Evolutionary conservation across 1,140 invertebrate genomes (phyloP).

Genomic region (Hycleus cichorii): DNA sequence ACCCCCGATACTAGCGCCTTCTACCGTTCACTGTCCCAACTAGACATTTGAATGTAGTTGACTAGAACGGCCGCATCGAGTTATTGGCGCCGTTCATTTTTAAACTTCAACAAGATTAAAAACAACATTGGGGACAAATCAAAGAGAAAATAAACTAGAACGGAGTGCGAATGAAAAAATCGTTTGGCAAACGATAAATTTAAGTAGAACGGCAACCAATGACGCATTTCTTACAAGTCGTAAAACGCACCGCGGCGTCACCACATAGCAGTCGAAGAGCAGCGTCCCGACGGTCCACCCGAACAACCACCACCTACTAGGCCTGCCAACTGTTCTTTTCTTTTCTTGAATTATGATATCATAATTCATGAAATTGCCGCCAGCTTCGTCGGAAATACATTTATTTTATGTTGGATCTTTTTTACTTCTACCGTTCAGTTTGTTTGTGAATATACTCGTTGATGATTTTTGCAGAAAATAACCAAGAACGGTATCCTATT

Average conservation of each 20-base stretch:
- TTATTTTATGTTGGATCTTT: slow-evolving; percentile 22
- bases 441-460: too few relatives aligned
- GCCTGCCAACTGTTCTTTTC: slow-evolving; percentile 30
- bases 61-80: not conserved
- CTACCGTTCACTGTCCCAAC: not conserved
- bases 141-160: too few relatives aligned
- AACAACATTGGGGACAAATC: too few relatives aligned
- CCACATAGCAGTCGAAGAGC: not conserved
- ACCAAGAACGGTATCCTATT: slow-evolving; percentile 1
- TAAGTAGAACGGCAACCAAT: not conserved
- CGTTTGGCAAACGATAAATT: too few relatives aligned
- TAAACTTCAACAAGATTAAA: too few relatives aligned
- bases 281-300: slow-evolving; percentile 16
- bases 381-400: slow-evolving; percentile 30
- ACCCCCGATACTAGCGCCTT: slow-evolving; percentile 3
- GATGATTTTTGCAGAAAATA: slow-evolving; percentile 10
- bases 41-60: not conserved
- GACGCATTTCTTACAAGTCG: not conserved
- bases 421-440: not conserved
- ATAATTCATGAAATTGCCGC: slow-evolving; percentile 31
- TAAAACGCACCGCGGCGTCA: slow-evolving; percentile 10
- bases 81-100: not conserved
- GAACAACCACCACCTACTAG: slow-evolving; percentile 30
- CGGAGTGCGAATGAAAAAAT: too few relatives aligned
- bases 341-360: slow-evolving; percentile 29